Base-by-base conservation (phyloP, 92 coral and sea anemone species). In the Zoanthus gigantus region DNA sequence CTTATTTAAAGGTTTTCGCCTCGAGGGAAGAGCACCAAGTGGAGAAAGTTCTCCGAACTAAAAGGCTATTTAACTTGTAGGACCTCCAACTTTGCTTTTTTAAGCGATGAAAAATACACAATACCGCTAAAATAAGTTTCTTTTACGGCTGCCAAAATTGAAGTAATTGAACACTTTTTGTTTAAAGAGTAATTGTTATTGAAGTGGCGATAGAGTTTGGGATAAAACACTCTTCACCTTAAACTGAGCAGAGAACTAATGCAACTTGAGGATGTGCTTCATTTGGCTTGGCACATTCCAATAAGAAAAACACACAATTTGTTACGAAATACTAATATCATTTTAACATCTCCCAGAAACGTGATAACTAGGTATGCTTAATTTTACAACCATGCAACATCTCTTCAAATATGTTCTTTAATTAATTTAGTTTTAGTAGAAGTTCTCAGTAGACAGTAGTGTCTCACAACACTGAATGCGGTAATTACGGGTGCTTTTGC, bases 51-150 rank as follows among this genome's bases (percentile, higher is more conserved):
- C 74, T 46, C 3, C 82, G 30, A 77, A 52, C 63, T 29, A 61
- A 79, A 57, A 79, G 72, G 74, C 72, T 45, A 63, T 46, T 18
- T 68, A 81, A 13, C 56, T 44, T 28, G 73, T 18, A 11, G 6
- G 85, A 81, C 75, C 85, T 81, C 75, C 85, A 81, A 53, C 56
- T 66, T 81, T 28, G 85, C 10, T 63, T 81, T 68, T 23, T 46
- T 61, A 12, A 42, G 23, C 18, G 58, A 66, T 8, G 14, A 28
- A 29, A 45, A 44, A 9, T 57, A 23, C 15, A 68, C 44, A 10
- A 66, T 29, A 50, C 32, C 73, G 66, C 17, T 48, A 0, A 46
- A 66, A 81, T 16, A 63, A 34, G 52, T 53, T 44, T 29, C 9
- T 9, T 53, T 30, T 23, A 29, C 23, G 12, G 52, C n/a, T 50